phyloP scores from a whole-genome alignment of 2,797 vertebrate genomes.

The Staurois parvus region DNA sequence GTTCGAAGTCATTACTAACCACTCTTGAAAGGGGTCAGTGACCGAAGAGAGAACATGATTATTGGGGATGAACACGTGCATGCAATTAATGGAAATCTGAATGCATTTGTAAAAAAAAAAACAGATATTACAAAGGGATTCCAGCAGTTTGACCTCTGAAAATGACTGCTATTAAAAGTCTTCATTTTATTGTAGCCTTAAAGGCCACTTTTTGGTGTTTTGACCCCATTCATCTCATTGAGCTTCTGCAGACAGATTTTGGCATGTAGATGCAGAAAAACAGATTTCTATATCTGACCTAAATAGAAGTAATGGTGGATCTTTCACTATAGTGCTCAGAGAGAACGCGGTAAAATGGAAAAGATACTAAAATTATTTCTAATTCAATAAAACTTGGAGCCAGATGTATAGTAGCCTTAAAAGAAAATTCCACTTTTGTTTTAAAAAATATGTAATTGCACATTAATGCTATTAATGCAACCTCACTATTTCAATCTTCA shows the following conservation, averaged over 20 bases:
- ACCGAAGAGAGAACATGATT: neutral
- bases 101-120: constrained; percentile 23
- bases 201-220: neutral
- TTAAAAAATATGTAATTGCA: too few relatives aligned
- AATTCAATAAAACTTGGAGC: too few relatives aligned
- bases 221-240: neutral
- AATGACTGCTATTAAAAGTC: constrained; percentile 35
- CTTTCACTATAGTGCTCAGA: neutral
- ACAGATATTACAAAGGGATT: constrained; percentile 10
- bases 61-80: constrained; percentile 16
- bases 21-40: constrained; percentile 41
- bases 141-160: constrained; percentile 35
- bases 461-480: too few relatives aligned
- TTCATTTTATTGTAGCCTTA: constrained; percentile 12
- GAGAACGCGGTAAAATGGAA: too few relatives aligned
- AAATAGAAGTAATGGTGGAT: neutral
- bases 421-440: too few relatives aligned
- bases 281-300: neutral
- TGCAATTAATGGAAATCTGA: constrained; percentile 43
- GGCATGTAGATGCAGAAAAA: neutral
- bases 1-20: constrained; percentile 33
- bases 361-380: too few relatives aligned
- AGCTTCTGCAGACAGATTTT: constrained; percentile 13
- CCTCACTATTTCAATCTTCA: too few relatives aligned
- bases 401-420: too few relatives aligned